Evolutionary conservation across 2,113 vertebrate genomes (phyloP).

Genomic region (Cavia aperea): DNA sequence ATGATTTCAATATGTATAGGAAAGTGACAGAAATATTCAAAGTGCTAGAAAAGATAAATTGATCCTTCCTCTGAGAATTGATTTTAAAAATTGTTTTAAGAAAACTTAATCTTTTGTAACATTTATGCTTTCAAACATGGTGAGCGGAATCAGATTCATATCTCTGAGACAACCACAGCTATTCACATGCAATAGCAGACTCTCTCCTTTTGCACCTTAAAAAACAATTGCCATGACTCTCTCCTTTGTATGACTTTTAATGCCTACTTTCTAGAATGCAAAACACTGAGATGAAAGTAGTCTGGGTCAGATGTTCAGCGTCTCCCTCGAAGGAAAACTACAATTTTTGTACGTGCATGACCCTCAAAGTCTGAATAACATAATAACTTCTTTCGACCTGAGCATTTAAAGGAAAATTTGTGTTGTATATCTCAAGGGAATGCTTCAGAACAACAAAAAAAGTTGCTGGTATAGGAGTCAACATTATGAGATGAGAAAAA

Average conservation of each 20-base stretch:
- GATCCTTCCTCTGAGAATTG: background rate
- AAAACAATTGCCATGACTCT: background rate
- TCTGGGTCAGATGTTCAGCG: background rate
- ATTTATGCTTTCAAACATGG: background rate
- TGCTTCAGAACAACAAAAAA: background rate
- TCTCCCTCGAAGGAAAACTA: background rate
- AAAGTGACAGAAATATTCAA: background rate
- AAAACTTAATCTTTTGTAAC: background rate
- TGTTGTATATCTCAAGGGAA: background rate
- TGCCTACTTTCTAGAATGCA: background rate
- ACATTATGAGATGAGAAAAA: background rate
- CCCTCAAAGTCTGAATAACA: background rate
- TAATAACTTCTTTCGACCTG: background rate
- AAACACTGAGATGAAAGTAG: background rate
- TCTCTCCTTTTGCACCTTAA: background rate
- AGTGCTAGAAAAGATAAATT: background rate
- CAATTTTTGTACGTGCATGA: background rate
- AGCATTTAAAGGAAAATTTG: background rate
- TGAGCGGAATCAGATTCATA: background rate
- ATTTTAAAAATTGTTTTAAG: background rate
- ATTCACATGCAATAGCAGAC: background rate
- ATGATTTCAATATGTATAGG: background rate
- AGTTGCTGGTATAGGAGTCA: background rate
- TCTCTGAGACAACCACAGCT: background rate
- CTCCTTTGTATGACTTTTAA: background rate